Conservation (phyloP, 2,797 vertebrate species). For the Alectoris magna region DNA sequence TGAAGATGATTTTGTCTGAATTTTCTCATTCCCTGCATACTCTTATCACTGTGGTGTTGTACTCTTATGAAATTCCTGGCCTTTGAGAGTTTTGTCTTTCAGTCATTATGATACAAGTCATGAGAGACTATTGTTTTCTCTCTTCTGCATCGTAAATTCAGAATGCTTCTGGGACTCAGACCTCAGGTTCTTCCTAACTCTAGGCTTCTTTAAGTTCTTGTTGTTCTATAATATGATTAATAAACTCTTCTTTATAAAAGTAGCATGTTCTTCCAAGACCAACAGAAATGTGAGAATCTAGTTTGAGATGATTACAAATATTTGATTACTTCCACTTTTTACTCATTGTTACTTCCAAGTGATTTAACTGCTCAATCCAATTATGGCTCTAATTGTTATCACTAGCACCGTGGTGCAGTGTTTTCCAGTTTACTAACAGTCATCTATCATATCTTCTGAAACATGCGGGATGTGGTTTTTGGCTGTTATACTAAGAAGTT, state of each 20-base stretch:
- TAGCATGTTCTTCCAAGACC: not conserved
- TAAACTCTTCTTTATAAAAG: not conserved
- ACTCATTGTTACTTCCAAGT: not conserved
- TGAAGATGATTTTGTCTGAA: not conserved
- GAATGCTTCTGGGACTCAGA: not conserved
- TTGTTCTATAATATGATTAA: not conserved
- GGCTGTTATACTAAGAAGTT: not conserved
- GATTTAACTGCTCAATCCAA: not conserved
- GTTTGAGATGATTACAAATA: not conserved
- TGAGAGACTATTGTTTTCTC: not conserved
- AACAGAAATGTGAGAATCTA: not conserved
- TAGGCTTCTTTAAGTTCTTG: not conserved
- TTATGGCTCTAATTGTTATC: not conserved
- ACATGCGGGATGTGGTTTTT: slow-evolving; percentile 30
- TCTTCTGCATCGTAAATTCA: not conserved
- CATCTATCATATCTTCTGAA: not conserved
- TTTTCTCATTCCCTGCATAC: not conserved
- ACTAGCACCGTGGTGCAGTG: not conserved
- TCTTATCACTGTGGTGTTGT: not conserved
- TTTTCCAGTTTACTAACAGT: slow-evolving; percentile 28
- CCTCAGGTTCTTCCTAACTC: not conserved
- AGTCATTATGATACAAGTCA: not conserved
- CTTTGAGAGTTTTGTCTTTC: not conserved
- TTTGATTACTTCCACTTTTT: not conserved
- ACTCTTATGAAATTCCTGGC: not conserved